Evolutionary conservation across 2,888 invertebrate species (phyloP).

Genomic region (Ormyrus nitidulus): DNA sequence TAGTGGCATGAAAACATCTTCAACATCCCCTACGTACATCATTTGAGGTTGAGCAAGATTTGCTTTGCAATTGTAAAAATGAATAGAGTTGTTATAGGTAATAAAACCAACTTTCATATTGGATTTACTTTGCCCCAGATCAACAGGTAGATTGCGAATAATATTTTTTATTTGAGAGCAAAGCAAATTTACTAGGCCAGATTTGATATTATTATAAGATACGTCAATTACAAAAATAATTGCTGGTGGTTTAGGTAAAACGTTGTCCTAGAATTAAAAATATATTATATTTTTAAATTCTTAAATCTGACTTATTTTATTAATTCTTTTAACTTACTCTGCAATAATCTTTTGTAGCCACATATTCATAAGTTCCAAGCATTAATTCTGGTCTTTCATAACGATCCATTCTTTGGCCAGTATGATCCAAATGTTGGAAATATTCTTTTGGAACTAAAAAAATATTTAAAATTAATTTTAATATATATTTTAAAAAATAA

Average conservation of each 20-base stretch:
- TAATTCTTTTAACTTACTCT: conserved; percentile 78
- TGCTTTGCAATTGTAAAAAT: conserved; percentile 95
- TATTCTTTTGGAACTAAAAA: conserved; percentile 90
- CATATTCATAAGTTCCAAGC: conserved; percentile 96
- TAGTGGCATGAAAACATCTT: conserved; percentile 98
- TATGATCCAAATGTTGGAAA: conserved; percentile 95
- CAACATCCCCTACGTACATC: conserved; percentile 96
- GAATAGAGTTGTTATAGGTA: conserved; percentile 95
- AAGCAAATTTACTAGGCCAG: conserved; percentile 91
- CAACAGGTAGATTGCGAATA: conserved; percentile 87
- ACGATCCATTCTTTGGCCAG: conserved; percentile 90
- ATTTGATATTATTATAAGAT: conserved; percentile 96
- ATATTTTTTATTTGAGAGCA: conserved; percentile 92
- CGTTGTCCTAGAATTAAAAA: conserved; percentile 82
- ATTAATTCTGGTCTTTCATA: conserved; percentile 94
- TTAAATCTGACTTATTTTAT: neutral
- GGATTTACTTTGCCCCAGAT: conserved; percentile 84
- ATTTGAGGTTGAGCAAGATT: conserved; percentile 93
- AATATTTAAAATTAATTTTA: conserved; percentile 57
- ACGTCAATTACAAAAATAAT: conserved; percentile 98
- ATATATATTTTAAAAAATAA: neutral
- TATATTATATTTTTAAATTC: neutral
- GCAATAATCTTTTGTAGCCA: conserved; percentile 98
- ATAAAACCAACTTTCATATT: conserved; percentile 95
- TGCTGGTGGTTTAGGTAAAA: conserved; percentile 93